Percentiles rank a stretch among this genome's conserved stretches.
Evolutionary conservation across 2,888 invertebrate genomes (phyloP).

Genomic region (Arge pagana): DNA sequence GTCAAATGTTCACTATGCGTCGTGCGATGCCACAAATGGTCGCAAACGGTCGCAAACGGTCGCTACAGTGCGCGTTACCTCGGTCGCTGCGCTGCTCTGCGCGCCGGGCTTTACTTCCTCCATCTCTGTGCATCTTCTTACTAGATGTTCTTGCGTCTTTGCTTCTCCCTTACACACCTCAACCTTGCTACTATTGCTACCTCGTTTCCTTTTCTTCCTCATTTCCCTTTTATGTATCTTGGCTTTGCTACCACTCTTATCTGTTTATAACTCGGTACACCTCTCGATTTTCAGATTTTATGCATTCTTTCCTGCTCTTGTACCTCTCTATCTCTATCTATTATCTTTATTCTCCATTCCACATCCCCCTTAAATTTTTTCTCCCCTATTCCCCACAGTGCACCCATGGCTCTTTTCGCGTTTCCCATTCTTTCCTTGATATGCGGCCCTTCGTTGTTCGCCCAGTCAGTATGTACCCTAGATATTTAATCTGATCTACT

Average conservation of each 20-base stretch:
- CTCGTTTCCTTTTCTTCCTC: not conserved
- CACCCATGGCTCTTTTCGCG: conserved; percentile 13
- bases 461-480: conserved; percentile 11
- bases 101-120: too few species aligned
- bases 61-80: too few species aligned
- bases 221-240: conserved; percentile 6
- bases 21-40: too few species aligned
- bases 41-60: too few species aligned
- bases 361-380: conserved; percentile 15
- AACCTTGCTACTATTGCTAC: conserved; percentile 8
- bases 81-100: too few species aligned
- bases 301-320: conserved; percentile 18
- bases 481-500: conserved; percentile 21
- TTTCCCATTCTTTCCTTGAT: conserved; percentile 8
- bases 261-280: conserved; percentile 24
- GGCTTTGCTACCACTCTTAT: conserved; percentile 1
- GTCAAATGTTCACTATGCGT: too few species aligned
- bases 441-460: conserved; percentile 13
- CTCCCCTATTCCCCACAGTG: conserved; percentile 19
- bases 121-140: not conserved
- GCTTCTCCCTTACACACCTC: conserved; percentile 10
- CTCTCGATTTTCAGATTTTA: conserved; percentile 4
- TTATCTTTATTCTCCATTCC: conserved; percentile 21
- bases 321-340: conserved; percentile 23
- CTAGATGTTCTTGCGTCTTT: conserved; percentile 17